Base-by-base conservation (phyloP, 2,797 vertebrate genomes). In the Chelonia mydas region DNA sequence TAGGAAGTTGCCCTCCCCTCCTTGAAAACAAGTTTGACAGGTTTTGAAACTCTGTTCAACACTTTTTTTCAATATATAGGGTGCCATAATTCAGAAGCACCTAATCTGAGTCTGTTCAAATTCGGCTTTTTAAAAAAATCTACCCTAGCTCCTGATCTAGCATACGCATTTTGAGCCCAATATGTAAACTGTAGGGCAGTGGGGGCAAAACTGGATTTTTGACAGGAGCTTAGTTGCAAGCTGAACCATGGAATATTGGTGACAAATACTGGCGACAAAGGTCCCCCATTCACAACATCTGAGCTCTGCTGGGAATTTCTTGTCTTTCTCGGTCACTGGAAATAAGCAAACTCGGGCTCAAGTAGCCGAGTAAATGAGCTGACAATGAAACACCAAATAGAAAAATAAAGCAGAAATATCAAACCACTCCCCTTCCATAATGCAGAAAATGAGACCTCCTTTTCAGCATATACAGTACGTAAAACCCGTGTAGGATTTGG, bases 401-500 rank as follows among this genome's bases (percentile, higher is more conserved):
- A 86, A 84, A 96, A 89, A 83, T 89, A 72, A 85, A 82, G 84
- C 54, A 27, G 19, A 49, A 92, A 81, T 87, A n/a, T 0, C 0
- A 74, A 87, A n/a, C 80, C 4, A 0, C 81, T 83, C 76, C 83
- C 95, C 79, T 85, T 94, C 81, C 5, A 3, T 92, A 90, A 90
- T 81, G 86, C 84, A 90, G 90, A 91, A 94, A 96, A 95, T 23
- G 45, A 93, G 95, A 55, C 19, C 81, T 85, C 37, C 41, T 84
- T 95, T 95, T 86, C 83, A 16, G 86, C 10, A 1, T 3, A 33
- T 65, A 81, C 89, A 3, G 0, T 93, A 86, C 61, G 3, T 79
- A 85, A 96, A 95, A 87, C 74, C 92, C 59, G 89, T 78, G 90
- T 94, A 72, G 78, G 93, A 84, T 90, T 91, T 55, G 94, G 94